A percentile compares a stretch with the other conserved stretches of the same genome.
These are phyloP conservation scores for Anthopleura sola DNA, from an alignment of 64 coral and sea anemone genomes.

Conservation along the genomic window DNA sequence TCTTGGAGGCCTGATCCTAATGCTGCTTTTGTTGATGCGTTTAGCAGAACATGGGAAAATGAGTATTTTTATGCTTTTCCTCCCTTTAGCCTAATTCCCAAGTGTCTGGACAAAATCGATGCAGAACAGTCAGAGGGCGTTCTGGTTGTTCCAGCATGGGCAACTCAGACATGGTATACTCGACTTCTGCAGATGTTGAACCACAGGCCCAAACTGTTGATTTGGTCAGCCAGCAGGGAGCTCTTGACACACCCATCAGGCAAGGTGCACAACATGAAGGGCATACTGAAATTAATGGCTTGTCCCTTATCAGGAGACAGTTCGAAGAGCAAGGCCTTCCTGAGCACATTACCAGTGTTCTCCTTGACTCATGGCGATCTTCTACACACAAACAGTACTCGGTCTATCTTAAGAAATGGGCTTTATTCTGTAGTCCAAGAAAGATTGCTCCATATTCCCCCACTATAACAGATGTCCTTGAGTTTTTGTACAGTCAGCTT, in stretches of 20 bases:
- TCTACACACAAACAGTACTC: conserved; percentile 50
- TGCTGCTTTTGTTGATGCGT: conserved; percentile 43
- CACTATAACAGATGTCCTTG: conserved; percentile 3
- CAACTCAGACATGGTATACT: not conserved
- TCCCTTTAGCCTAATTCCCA: conserved; percentile 55
- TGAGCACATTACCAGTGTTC: conserved; percentile 55
- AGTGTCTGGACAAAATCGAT: conserved; percentile 30
- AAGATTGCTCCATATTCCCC: conserved; percentile 22
- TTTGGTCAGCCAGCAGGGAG: no score
- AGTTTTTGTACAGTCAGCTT: conserved; percentile 31
- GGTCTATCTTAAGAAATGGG: conserved; percentile 38
- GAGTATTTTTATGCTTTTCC: conserved; percentile 63
- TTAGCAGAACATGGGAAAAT: conserved; percentile 24
- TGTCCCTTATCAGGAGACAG: conserved; percentile 51
- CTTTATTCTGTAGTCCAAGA: conserved; percentile 34
- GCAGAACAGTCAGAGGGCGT: conserved; percentile 17
- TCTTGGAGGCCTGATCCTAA: conserved; percentile 34
- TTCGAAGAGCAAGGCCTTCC: conserved; percentile 47
- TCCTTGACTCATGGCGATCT: conserved; percentile 55
- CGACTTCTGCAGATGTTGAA: no score
- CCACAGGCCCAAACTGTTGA: no score
- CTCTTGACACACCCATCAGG: no score
- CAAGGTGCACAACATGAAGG: conserved; percentile 31
- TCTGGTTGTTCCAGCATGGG: not conserved
- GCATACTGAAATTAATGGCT: conserved; percentile 35